These are phyloP conservation scores for Pitangus sulphuratus DNA, from an alignment of 2,797 vertebrate species.

Conservation along the genomic window DNA sequence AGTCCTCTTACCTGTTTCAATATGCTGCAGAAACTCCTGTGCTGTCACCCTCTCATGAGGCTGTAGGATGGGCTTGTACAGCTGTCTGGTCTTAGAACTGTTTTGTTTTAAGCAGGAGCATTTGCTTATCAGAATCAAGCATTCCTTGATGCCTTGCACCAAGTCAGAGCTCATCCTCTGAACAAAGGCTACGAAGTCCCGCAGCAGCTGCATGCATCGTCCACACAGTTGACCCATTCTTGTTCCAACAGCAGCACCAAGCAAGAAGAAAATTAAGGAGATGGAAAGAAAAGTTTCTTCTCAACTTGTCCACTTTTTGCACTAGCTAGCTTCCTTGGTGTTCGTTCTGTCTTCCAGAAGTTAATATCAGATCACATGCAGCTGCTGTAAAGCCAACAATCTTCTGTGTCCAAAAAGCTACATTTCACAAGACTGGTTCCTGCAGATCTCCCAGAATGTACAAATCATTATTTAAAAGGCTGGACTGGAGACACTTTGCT, in stretches of 20 bases:
- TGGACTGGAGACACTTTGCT: not conserved
- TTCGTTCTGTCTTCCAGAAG: not conserved
- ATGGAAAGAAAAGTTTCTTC: not conserved
- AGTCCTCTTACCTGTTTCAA: conserved; percentile 70
- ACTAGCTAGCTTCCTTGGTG: not conserved
- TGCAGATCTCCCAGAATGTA: not conserved
- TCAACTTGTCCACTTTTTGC: not conserved
- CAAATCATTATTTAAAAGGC: conserved; percentile 9
- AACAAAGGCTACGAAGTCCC: conserved; percentile 51
- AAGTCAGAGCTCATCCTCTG: conserved; percentile 59
- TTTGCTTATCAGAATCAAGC: conserved; percentile 57
- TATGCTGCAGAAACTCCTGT: conserved; percentile 65
- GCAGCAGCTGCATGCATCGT: conserved; percentile 72
- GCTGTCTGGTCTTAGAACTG: conserved; percentile 26
- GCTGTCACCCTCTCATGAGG: conserved; percentile 67
- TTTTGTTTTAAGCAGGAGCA: conserved; percentile 73
- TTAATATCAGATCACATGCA: not conserved
- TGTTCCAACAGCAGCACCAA: not conserved
- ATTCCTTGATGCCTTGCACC: conserved; percentile 60
- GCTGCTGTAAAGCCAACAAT: not conserved
- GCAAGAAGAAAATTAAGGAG: not conserved
- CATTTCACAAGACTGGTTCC: not conserved
- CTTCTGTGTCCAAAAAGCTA: not conserved
- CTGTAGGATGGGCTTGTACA: conserved; percentile 69
- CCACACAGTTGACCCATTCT: conserved; percentile 75